Percentiles rank a stretch among this genome's conserved stretches.
Conservation (phyloP, 1,140 invertebrate genomes). For the Euglossa dilemma region DNA sequence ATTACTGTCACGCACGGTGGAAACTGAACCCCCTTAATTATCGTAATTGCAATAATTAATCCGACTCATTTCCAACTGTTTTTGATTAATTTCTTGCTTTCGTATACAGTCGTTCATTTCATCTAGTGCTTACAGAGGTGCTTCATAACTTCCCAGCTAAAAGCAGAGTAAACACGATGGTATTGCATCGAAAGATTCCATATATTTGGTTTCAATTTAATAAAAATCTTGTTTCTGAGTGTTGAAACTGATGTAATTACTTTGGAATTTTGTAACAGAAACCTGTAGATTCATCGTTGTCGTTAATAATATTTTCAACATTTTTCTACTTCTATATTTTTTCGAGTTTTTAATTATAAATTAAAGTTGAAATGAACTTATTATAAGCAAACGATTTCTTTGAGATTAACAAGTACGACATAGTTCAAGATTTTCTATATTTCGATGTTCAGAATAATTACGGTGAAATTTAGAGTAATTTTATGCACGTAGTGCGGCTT, state of each 20-base stretch:
- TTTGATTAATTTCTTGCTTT: slow-evolving; percentile 58
- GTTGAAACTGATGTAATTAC: too few species aligned
- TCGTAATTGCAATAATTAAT: slow-evolving; percentile 62
- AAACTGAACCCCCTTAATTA: slow-evolving; percentile 47
- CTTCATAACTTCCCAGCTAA: slow-evolving; percentile 25
- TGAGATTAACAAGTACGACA: too few species aligned
- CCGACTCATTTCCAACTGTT: slow-evolving; percentile 54
- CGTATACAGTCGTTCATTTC: slow-evolving; percentile 44
- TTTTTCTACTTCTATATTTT: too few species aligned
- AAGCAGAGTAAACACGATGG: slow-evolving; percentile 40
- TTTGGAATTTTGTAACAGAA: background rate
- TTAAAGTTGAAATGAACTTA: too few species aligned
- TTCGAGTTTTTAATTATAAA: too few species aligned
- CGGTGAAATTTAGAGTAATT: too few species aligned
- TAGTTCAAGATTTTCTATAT: too few species aligned
- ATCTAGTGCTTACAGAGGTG: slow-evolving; percentile 43
- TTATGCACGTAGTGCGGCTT: too few species aligned
- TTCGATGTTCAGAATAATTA: too few species aligned
- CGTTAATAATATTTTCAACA: too few species aligned
- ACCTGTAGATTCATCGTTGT: too few species aligned
- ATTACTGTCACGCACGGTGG: slow-evolving; percentile 31
- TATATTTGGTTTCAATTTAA: background rate
- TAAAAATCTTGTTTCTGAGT: background rate
- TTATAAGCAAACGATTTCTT: too few species aligned
- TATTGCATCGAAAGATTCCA: background rate